Conservation (phyloP, 92 coral and sea anemone species). For the Actinernus sp. region DNA sequence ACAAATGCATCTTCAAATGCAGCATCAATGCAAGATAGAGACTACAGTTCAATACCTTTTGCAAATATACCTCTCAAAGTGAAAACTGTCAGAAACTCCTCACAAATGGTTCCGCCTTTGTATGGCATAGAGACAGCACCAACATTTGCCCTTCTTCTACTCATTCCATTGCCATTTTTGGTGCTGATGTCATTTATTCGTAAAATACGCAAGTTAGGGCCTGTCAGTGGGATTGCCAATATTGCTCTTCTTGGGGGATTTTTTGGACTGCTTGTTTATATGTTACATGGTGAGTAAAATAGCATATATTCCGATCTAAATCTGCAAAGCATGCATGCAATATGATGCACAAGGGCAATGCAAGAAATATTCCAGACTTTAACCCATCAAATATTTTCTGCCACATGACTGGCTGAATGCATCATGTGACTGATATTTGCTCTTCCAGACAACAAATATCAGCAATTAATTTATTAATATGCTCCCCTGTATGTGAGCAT, state of each 20-base stretch:
- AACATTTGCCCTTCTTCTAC: conserved; percentile 67
- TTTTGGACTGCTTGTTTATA: conserved; percentile 78
- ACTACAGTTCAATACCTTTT: background rate
- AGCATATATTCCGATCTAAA: too few species aligned
- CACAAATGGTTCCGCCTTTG: conserved; percentile 41
- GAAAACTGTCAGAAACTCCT: background rate
- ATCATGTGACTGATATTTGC: too few species aligned
- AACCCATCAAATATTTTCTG: too few species aligned
- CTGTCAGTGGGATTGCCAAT: conserved; percentile 94
- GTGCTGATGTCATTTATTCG: conserved; percentile 85
- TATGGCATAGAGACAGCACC: conserved; percentile 71
- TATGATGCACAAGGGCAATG: too few species aligned
- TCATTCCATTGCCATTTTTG: conserved; percentile 90
- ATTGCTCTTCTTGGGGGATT: conserved; percentile 89
- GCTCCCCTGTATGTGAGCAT: too few species aligned
- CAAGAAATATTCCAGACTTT: too few species aligned
- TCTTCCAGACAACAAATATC: too few species aligned
- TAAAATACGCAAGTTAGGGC: conserved; percentile 90
- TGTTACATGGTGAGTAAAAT: conserved; percentile 75
- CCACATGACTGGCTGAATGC: too few species aligned
- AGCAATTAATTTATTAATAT: too few species aligned
- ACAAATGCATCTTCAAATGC: conserved; percentile 5
- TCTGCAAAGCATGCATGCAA: too few species aligned
- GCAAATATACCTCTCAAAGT: background rate
- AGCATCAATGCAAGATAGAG: background rate